Base-by-base conservation (phyloP, 2,113 vertebrate genomes). In the Chaetodon auriga region DNA sequence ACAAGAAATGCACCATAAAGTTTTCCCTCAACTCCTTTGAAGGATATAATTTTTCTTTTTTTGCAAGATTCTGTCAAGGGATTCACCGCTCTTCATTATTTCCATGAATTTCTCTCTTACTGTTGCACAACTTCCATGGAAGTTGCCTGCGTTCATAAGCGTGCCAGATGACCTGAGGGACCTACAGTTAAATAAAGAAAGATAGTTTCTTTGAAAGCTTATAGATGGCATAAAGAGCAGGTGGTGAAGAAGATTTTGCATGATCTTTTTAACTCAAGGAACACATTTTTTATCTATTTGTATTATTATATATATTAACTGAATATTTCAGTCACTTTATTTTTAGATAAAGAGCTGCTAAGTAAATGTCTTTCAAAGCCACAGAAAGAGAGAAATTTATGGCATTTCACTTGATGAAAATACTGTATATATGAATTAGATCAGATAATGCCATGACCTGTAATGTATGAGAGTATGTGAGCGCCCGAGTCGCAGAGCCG, bases 1-100 rank as follows among this genome's bases (percentile, higher is more conserved):
- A 75, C 13, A 63, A 75, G 19, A 84, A 89, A 76, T 38, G 65
- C 68, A 21, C 36, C 11, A 51, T 64, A 81, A 81, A 57, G 38
- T 46, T 87, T 81, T 38, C 51, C n/a, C 11, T 68, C 12, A 21
- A 30, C 58, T 25, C 45, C n/a, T 35, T 13, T 23, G 55, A 70
- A 60, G 3, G 57, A 77, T 48, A 7, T 12, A 6, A 36, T 68
- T 73, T 72, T 55, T 75, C 1, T 54, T 30, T 19, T 15, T 74
- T 66, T 55, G 54, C 46, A 49, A 2, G 5, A n/a, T 68, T 74
- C 4, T 57, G 23, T 81, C 57, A 82, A 19, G 4, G 61, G 43
- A 61, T 48, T 19, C 7, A 54, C 36, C 2, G 1, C 43, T 13
- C 4, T 43, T 54, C 51, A 13, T 76, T 62, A 36, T 84, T 72